Evolutionary conservation across 2,888 invertebrate species (phyloP), one percentile per base, ranked within the genome.

Genomic region (Tenthredo amoena): DNA sequence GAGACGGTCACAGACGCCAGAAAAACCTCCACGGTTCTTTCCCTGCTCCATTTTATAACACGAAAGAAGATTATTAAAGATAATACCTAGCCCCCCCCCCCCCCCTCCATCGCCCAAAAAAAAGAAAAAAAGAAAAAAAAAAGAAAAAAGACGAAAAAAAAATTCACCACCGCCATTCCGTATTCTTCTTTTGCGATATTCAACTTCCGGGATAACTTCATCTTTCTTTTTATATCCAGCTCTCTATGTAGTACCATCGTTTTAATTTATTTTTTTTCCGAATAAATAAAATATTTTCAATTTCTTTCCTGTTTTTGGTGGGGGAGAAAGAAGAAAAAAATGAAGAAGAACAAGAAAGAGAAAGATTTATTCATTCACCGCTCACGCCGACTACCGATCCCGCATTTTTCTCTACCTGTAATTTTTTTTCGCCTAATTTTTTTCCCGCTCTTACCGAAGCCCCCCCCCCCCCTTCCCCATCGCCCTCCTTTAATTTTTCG

Each of bases 1-100:
- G 34, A 15, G 34, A 18, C 43, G 21, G 71, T 37, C 18, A 71
- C 71, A 37, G 34, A 34, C 37, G 37, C 71, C 37, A 21, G 43
- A 26, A 26, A 9, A 15, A 15, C 6, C 74, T n/a, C 3, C n/a
- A 43, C 21, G 34, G 68, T 68, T 55, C 40, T 74, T 74, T 74
- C 26, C 40, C 40, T 43, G 43, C 74, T 74, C 74, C 74, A 74
- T 74, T 74, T 74, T 74, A 9, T 43, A 74, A n/a, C 21, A 43
- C 74, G 74, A 55, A 77, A 77, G 77, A 26, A 77, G 77, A 77
- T 77, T 77, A 77, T 77, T 77, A 77, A 77, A 77, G 77, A 77
- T 77, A 50, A 26, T 50, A 76, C 76, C 40, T 50, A 55, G 9
- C 26, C 10, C 62, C 62, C 4, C 26, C 62, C 10, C 40, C 7